phyloP scores from a whole-genome alignment of 2,113 vertebrate genomes.

The Sceloporus undulatus region DNA sequence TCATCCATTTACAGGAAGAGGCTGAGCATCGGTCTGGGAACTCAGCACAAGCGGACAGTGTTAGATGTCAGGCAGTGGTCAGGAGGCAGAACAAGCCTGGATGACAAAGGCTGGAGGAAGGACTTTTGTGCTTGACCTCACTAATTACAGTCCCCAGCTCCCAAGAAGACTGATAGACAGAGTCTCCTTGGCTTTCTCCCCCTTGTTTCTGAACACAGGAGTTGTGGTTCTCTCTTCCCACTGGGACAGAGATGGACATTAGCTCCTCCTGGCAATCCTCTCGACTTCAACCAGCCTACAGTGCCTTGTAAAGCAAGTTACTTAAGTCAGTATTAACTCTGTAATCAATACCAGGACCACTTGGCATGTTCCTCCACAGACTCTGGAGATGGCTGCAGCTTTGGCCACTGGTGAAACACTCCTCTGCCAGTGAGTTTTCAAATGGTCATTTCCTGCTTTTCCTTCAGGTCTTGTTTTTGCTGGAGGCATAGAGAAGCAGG shows the following conservation, averaged over 20 bases:
- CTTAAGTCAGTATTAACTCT: not conserved
- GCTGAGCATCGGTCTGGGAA: rapidly evolving
- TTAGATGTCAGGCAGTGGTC: not conserved
- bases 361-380: not conserved
- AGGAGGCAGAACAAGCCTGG: not conserved
- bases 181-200: not conserved
- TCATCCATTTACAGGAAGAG: not conserved
- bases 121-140: not conserved
- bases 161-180: rapidly evolving
- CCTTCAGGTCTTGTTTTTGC: not conserved
- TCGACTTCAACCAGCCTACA: not conserved
- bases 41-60: rapidly evolving
- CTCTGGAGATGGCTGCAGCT: not conserved
- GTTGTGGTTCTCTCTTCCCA: not conserved
- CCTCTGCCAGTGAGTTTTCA: not conserved
- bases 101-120: not conserved
- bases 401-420: not conserved
- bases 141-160: not conserved
- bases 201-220: not conserved
- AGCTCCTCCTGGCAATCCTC: too few relatives aligned
- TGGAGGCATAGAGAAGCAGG: not conserved
- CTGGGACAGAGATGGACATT: too few relatives aligned
- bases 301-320: slow-evolving; percentile 62
- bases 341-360: not conserved
- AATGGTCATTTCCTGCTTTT: not conserved